Evolutionary conservation across 2,113 vertebrate genomes (phyloP), one percentile per base, ranked within the genome.

Genomic region (Regulus satrapa): DNA sequence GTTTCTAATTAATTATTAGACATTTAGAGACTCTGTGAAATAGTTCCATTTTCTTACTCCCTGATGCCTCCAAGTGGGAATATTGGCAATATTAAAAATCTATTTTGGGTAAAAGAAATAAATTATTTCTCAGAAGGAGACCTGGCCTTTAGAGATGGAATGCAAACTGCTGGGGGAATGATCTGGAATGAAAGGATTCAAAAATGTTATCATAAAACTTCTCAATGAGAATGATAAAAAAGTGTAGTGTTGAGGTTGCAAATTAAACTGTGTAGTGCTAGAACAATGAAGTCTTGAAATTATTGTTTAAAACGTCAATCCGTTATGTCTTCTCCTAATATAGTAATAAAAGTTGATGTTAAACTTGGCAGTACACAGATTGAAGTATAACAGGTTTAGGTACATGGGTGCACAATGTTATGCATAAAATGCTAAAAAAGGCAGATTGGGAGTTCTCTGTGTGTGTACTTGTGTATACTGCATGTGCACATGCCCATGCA

Each of bases 1-100:
- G 40, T 40, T 91, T 94, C 74, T 49, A 91, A 82, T 94, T 91
- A 91, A 93, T 91, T 94, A 51, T 48, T 56, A 93, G 73, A 63
- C n/a, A 88, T 16, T 68, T 64, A 56, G 69, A 94, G 19, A 78
- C 54, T 43, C 52, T 45, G 13, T 41, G n/a, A 87, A 78, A 78
- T 59, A 51, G 21, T 82, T 81, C 40, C 15, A 32, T 81, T 87
- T 95, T 91, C 25, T 18, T 74, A 68, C 31, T 78, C 28, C 31
- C 21, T 87, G 48, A 51, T 11, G 31, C 89, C 28, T 91, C 75
- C 36, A 55, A 55, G 7, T 46, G 24, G 24, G 68, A 81, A 81
- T 89, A 81, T 67, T 1, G 0, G 34, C 48, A 89, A 67, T 78
- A 93, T 63, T 82, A 89, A 67, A 91, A 89, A 87, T 63, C 61